These are phyloP conservation scores for Galerucella nymphaeae DNA, from an alignment of 2,888 invertebrate species.

Conservation along the genomic window DNA sequence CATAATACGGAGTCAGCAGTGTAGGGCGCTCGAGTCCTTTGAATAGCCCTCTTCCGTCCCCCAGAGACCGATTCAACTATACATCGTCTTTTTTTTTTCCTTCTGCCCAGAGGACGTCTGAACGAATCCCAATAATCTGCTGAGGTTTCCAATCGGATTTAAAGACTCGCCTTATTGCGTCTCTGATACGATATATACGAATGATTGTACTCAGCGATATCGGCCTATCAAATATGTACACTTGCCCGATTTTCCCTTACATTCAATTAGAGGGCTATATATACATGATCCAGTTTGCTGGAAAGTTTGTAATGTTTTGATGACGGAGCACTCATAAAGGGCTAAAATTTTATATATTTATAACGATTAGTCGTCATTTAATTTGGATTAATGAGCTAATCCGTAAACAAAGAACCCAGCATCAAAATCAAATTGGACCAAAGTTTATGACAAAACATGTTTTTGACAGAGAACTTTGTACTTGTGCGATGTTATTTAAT, in stretches of 20 bases:
- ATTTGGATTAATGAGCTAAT: background rate
- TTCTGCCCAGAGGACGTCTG: slow-evolving; percentile 54
- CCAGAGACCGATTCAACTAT: slow-evolving; percentile 56
- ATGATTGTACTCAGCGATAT: slow-evolving; percentile 52
- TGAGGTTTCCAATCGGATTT: slow-evolving; percentile 61
- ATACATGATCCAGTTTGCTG: background rate
- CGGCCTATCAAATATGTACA: slow-evolving; percentile 47
- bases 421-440: no score
- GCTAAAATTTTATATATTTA: background rate
- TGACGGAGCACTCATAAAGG: background rate
- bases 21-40: slow-evolving; percentile 39
- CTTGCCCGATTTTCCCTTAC: slow-evolving; percentile 34
- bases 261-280: slow-evolving; percentile 34
- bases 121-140: slow-evolving; percentile 61
- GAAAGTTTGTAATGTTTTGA: background rate
- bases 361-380: background rate
- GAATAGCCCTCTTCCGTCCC: slow-evolving; percentile 48
- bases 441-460: no score
- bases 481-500: no score
- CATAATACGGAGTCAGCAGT: slow-evolving; percentile 48
- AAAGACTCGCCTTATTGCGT: slow-evolving; percentile 58
- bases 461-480: no score
- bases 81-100: slow-evolving; percentile 50
- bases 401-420: no score
- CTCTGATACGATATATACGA: slow-evolving; percentile 50